Evolutionary conservation across 2,113 vertebrate genomes (phyloP).

Genomic region (Lepisosteus oculatus): DNA sequence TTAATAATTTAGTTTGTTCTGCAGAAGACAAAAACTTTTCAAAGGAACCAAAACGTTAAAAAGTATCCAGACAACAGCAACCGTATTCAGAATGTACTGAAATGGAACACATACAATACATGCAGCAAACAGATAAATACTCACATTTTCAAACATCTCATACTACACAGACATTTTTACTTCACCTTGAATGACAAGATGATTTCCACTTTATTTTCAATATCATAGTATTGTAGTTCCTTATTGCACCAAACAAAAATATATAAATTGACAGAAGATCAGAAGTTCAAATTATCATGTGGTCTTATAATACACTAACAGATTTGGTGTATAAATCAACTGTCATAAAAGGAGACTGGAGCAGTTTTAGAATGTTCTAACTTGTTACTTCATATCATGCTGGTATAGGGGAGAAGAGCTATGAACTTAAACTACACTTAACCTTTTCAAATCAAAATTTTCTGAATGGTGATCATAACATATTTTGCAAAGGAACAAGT

Average conservation of each 20-base stretch:
- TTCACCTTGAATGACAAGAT: not conserved
- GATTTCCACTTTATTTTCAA: not conserved
- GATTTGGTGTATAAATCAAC: constrained; percentile 43
- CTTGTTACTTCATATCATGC: constrained; percentile 29
- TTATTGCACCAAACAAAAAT: constrained; percentile 22
- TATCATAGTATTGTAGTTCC: no score
- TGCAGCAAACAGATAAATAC: no score
- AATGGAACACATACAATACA: not conserved
- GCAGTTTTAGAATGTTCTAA: constrained; percentile 33
- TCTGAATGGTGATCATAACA: no score
- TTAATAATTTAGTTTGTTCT: no score
- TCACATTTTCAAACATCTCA: no score
- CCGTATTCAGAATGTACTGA: not conserved
- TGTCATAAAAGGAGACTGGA: constrained; percentile 39
- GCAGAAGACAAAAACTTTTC: no score
- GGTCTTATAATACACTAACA: constrained; percentile 39
- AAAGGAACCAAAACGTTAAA: not conserved
- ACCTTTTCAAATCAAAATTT: constrained; percentile 20
- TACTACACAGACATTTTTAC: no score
- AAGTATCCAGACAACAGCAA: not conserved
- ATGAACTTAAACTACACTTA: constrained; percentile 54
- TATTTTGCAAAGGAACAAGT: no score
- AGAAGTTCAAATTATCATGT: constrained; percentile 34
- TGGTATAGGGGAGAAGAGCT: constrained; percentile 45
- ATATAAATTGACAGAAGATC: constrained; percentile 27